Conservation (phyloP, 2,113 vertebrate genomes). For the Callorhinus ursinus region DNA sequence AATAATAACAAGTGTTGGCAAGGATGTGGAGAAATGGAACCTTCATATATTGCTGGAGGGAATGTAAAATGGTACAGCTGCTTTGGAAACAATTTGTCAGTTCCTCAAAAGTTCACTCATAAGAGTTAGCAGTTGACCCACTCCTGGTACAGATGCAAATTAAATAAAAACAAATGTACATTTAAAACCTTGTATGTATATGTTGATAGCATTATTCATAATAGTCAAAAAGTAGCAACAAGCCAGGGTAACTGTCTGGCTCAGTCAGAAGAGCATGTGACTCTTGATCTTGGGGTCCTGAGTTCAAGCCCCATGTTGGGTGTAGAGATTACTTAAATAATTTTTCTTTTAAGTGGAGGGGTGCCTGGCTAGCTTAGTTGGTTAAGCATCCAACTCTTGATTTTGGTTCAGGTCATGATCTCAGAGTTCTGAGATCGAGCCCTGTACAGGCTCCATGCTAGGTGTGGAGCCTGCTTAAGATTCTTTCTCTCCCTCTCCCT, state of each 20-base stretch:
- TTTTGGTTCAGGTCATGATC: not conserved
- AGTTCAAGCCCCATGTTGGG: not conserved
- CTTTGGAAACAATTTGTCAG: not conserved
- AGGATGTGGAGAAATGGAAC: not conserved
- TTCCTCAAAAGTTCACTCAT: conserved; percentile 9
- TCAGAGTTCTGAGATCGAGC: not conserved
- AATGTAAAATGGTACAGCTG: not conserved
- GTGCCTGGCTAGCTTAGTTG: not conserved
- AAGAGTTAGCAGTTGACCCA: not conserved
- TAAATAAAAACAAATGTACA: conserved; percentile 35
- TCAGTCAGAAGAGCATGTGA: not conserved
- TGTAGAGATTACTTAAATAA: not conserved
- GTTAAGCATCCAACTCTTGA: not conserved
- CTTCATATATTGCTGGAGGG: not conserved
- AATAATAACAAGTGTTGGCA: not conserved
- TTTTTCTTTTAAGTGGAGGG: not conserved
- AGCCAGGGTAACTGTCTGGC: not conserved
- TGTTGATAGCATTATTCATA: conserved; percentile 14
- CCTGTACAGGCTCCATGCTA: not conserved
- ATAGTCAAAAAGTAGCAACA: not conserved
- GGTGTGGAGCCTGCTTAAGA: not conserved
- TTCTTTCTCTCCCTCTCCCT: not conserved
- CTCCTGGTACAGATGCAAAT: not conserved
- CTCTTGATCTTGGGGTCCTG: not conserved
- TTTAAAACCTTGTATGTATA: not conserved